These are phyloP conservation scores for Boloria euphrosyne DNA, from an alignment of 2,888 invertebrate species.

Conservation along the genomic window DNA sequence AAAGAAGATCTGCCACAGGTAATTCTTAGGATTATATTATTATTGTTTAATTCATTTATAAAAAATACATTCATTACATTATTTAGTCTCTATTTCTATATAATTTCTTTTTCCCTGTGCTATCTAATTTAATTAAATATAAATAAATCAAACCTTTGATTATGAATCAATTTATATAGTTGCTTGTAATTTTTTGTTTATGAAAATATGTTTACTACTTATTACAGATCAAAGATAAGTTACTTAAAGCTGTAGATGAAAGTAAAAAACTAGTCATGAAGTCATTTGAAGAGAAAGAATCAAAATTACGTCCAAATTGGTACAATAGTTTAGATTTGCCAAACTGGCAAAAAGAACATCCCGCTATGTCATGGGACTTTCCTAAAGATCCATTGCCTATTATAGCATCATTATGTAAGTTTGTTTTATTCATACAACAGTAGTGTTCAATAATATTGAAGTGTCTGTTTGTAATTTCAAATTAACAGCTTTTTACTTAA, in stretches of 20 bases:
- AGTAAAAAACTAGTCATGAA: slow-evolving; percentile 77
- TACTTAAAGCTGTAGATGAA: slow-evolving; percentile 78
- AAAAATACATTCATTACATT: not conserved
- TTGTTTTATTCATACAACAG: too few relatives aligned
- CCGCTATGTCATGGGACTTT: slow-evolving; percentile 79
- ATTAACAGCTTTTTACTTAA: too few relatives aligned
- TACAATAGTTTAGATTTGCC: slow-evolving; percentile 71
- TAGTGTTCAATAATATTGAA: too few relatives aligned
- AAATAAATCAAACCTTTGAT: too few relatives aligned
- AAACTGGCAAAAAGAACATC: slow-evolving; percentile 75
- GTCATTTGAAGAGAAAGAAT: slow-evolving; percentile 74
- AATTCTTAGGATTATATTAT: slow-evolving; percentile 32
- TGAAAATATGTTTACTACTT: not conserved
- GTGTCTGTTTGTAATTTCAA: too few relatives aligned
- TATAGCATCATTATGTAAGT: slow-evolving; percentile 64
- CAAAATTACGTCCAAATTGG: slow-evolving; percentile 67
- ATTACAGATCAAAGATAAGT: slow-evolving; percentile 76
- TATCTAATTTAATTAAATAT: too few relatives aligned
- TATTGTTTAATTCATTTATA: not conserved
- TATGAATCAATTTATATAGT: too few relatives aligned
- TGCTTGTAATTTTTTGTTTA: not conserved
- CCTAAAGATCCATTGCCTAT: slow-evolving; percentile 71
- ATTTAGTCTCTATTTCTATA: too few relatives aligned
- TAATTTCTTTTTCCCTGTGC: too few relatives aligned
- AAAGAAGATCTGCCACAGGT: slow-evolving; percentile 86